Evolutionary conservation across 2,888 invertebrate species (phyloP), one percentile per base, ranked within the genome.

Genomic region (Platycheirus rosarum): DNA sequence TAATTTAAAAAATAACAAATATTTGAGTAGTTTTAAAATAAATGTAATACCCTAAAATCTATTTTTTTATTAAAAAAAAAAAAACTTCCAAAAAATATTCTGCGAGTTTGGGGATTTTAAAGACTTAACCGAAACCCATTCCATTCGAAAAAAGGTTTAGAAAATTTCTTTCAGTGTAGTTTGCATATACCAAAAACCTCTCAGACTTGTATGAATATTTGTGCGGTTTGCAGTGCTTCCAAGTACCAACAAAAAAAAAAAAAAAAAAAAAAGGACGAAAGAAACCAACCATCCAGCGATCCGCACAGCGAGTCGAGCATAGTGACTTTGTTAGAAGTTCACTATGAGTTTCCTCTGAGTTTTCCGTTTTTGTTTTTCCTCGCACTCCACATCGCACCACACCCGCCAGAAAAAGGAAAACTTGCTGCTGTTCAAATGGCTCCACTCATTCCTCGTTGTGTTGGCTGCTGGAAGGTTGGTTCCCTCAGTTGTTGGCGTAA

Each of bases 321-420:
- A 78, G 78, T 74, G 79, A 82, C 71, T 82, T 77, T 82, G 82
- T 82, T 68, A 73, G 77, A 73, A 82, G 77, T 82, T 82, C 82
- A 82, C 82, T 77, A 82, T 66, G 53, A 71, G 82, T 68, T 77
- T 71, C 82, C 71, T 48, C 37, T 46, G 60, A 62, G 53, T 37
- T 71, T 53, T 79, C 42, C 51, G 42, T 66, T 78, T 53, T 57
- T 37, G 37, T 63, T 62, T 40, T 40, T 53, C 11, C 35, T 46
- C 26, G 37, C 40, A 57, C 20, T 48, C 13, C 23, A 14, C 14
- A 20, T n/a, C n/a, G 23, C n/a, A 7, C 7, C 29, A 14, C 49
- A 2, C 14, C 13, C 13, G n/a, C n/a, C 2, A 1, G 1, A 23
- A 42, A 44, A n/a, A 44, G 77, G 77, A 82, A 82, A 77, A 60